Percentiles rank a stretch among this genome's conserved stretches.
These are phyloP conservation scores for Hydrotaea diabolus DNA, from an alignment of 2,888 invertebrate genomes.

Conservation along the genomic window DNA sequence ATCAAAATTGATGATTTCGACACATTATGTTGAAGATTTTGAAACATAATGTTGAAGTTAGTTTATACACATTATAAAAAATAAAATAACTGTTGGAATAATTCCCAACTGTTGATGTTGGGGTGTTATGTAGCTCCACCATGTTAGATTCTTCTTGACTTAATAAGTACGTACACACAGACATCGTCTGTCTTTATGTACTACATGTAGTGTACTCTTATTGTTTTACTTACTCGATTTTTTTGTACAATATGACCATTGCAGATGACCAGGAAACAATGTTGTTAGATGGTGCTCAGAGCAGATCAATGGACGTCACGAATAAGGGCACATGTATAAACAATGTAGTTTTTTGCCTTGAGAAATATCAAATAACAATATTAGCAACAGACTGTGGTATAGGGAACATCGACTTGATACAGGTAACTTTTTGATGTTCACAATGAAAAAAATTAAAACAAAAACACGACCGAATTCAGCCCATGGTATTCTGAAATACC, in stretches of 20 bases:
- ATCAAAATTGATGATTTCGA: too few species aligned
- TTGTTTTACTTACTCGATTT: background rate
- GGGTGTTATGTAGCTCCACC: too few species aligned
- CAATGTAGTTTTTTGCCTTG: conserved; percentile 94
- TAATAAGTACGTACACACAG: too few species aligned
- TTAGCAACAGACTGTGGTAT: conserved; percentile 97
- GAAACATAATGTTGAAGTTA: too few species aligned
- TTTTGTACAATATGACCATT: conserved; percentile 39
- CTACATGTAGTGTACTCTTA: too few species aligned
- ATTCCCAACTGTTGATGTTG: too few species aligned
- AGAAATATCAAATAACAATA: conserved; percentile 94
- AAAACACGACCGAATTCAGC: conserved; percentile 52
- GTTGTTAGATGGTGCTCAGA: conserved; percentile 50
- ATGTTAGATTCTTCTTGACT: too few species aligned
- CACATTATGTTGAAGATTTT: too few species aligned
- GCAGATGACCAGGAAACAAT: conserved; percentile 56
- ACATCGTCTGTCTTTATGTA: too few species aligned
- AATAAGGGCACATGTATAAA: conserved; percentile 93
- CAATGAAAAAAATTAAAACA: background rate
- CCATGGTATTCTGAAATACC: too few species aligned
- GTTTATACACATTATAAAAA: too few species aligned
- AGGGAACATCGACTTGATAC: conserved; percentile 91
- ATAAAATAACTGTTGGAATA: too few species aligned
- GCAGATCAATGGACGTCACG: conserved; percentile 83
- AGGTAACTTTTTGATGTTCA: conserved; percentile 83